phyloP scores from a whole-genome alignment of 2,113 vertebrate genomes.

The Corvus moneduloides region DNA sequence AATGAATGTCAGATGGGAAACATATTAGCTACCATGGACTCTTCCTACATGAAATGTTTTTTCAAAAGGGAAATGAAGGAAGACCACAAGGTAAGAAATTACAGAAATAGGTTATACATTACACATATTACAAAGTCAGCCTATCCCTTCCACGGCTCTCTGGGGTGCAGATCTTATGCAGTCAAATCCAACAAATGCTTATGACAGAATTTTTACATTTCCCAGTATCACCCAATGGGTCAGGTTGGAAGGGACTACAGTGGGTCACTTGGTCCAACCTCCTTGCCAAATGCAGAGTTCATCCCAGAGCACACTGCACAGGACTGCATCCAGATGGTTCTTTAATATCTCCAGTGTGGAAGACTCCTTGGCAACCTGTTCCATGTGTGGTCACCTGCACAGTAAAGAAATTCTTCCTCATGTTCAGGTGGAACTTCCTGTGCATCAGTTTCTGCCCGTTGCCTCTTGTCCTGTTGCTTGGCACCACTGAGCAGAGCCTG shows the following conservation, averaged over 20 bases:
- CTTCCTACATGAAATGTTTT: not conserved
- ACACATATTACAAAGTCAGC: not conserved
- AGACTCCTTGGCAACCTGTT: not conserved
- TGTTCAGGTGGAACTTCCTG: not conserved
- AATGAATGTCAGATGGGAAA: not conserved
- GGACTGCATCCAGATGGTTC: not conserved
- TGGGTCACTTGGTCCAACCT: not conserved
- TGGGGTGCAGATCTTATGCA: not conserved
- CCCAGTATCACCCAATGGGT: not conserved
- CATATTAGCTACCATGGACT: not conserved
- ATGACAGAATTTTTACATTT: not conserved
- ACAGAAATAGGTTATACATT: not conserved
- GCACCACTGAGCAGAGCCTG: not conserved
- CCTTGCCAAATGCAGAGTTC: not conserved
- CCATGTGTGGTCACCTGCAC: rapidly evolving
- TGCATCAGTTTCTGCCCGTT: rapidly evolving
- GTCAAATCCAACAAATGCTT: not conserved
- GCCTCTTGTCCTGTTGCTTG: not conserved
- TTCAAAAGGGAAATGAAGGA: not conserved
- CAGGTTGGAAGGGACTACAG: not conserved
- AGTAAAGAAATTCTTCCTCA: not conserved
- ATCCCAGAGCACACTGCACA: not conserved
- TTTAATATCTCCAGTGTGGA: too few species aligned
- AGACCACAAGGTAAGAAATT: not conserved
- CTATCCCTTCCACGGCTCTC: not conserved